Evolutionary conservation across 2,888 invertebrate species (phyloP).

Genomic region (Chymomyza amoena): DNA sequence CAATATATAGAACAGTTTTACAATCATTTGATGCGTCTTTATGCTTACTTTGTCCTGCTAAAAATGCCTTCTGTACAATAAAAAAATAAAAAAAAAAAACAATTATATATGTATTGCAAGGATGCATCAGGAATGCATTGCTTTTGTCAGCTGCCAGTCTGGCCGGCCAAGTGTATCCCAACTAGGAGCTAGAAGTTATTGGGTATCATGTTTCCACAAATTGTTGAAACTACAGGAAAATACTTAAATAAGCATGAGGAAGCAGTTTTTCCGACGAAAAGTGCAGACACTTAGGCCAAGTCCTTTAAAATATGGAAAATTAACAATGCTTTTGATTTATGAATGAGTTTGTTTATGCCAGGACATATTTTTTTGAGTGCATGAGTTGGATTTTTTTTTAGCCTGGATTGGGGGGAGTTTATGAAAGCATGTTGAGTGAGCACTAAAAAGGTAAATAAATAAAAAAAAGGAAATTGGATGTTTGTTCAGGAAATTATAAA

Average conservation of each 20-base stretch:
- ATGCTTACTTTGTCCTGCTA: no score
- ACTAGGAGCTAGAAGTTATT: constrained; percentile 26
- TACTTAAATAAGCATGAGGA: constrained; percentile 3
- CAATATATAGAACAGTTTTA: background rate
- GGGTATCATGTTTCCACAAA: constrained; percentile 54
- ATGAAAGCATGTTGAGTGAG: constrained; percentile 35
- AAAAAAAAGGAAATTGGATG: constrained; percentile 51
- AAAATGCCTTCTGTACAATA: background rate
- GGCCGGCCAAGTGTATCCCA: background rate
- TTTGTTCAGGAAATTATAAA: constrained; percentile 35
- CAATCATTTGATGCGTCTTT: background rate
- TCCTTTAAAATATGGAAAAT: constrained; percentile 49
- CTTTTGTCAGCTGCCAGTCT: constrained; percentile 43
- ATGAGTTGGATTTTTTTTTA: constrained; percentile 45
- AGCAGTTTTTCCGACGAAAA: constrained; percentile 3
- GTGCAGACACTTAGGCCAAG: constrained; percentile 50
- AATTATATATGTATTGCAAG: background rate
- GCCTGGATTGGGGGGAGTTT: constrained; percentile 9
- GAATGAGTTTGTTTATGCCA: constrained; percentile 60
- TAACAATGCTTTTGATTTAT: constrained; percentile 66
- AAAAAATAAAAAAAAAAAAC: background rate
- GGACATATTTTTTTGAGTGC: constrained; percentile 42
- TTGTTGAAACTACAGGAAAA: background rate
- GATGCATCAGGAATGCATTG: background rate
- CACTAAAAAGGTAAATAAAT: constrained; percentile 67